Evolutionary conservation across 2,113 vertebrate species (phyloP), one percentile per base, ranked within the genome.

Genomic region (Patagioenas fasciata): DNA sequence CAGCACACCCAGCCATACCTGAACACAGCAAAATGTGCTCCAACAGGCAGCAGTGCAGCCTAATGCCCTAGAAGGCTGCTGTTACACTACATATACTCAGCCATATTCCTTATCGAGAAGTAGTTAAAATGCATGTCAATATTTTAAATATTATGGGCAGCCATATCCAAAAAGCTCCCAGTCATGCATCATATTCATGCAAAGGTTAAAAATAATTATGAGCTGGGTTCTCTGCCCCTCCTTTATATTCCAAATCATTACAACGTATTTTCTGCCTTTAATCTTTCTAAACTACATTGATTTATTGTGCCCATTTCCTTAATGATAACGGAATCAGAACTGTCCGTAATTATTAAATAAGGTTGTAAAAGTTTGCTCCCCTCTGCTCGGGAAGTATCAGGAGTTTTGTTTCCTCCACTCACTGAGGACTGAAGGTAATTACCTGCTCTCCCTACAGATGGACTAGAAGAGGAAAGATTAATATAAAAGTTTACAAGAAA

Each of bases 41-140:
- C 0, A 0, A 9, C 0, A 29, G 64, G 4, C 50, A 31, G 60
- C 54, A 25, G 6, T 2, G 4, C 1, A 13, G 31, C 1, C 2
- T 3, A 19, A 18, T 3, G 38, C 15, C 29, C 24, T 25, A 32
- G 11, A 8, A 31, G 26, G 84, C 80, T 31, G 32, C 2, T 62
- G 14, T 12, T 29, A 15, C 25, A 5, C 34, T 21, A 3, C 1
- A 5, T 1, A 5, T 5, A 26, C 50, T 23, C 42, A 16, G 40
- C 23, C 2, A 1, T 11, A 15, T 8, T 54, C 56, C 60, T 32
- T 29, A 65, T 2, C 31, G 28, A 36, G 36, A 42, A 26, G 31
- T 4, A 65, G 24, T 21, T 73, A 72, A 57, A 72, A 48, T 3
- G 9, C 4, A 0, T 4, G 24, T 28, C 31, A 23, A 2, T n/a